Percentiles rank a stretch among this genome's conserved stretches.
Conservation (phyloP, 1,140 invertebrate species). For the Lucilia cuprina region DNA sequence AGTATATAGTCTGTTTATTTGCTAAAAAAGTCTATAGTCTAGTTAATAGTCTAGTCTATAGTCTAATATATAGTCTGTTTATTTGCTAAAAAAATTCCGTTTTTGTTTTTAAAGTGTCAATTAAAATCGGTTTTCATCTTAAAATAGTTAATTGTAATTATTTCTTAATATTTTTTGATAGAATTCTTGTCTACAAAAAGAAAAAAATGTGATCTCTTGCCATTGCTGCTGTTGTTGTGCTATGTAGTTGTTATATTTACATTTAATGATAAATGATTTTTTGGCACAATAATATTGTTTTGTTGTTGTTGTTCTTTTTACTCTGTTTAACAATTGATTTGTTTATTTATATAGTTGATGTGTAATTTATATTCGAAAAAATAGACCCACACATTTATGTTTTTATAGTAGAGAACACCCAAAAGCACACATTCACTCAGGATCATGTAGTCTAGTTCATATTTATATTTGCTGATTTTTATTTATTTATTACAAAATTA, state of each 20-base stretch:
- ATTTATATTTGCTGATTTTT: neutral
- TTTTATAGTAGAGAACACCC: neutral
- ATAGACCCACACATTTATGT: neutral
- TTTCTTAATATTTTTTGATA: neutral
- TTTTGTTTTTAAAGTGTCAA: no score
- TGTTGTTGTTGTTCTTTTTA: neutral
- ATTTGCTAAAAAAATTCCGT: no score
- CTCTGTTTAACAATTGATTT: constrained; percentile 20
- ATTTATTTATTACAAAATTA: constrained; percentile 18
- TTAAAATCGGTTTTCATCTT: neutral
- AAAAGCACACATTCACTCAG: no score
- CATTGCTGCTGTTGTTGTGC: neutral
- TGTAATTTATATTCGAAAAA: constrained; percentile 30
- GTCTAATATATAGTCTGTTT: no score
- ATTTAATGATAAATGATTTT: constrained; percentile 9
- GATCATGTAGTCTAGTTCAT: neutral
- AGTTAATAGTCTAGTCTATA: no score
- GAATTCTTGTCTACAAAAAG: neutral
- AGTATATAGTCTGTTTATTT: no score
- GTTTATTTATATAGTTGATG: constrained; percentile 34
- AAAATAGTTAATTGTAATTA: no score
- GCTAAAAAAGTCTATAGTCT: no score
- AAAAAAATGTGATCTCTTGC: neutral
- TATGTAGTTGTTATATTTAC: neutral
- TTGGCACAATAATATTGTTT: neutral